phyloP scores from a whole-genome alignment of 2,888 invertebrate genomes.

The Eristalis tenax region DNA sequence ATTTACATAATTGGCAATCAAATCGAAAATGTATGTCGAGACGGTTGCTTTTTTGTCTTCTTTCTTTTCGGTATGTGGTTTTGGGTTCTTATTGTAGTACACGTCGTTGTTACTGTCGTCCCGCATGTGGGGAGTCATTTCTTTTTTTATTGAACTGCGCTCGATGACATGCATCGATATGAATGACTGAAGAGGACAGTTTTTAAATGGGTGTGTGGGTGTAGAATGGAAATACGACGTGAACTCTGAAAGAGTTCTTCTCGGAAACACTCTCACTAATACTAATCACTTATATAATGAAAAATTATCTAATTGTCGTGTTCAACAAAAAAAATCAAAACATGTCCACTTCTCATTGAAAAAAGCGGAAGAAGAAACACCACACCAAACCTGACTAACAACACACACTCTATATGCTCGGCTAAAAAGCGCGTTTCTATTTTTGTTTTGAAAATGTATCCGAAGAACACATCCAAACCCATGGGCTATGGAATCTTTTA shows the following conservation, averaged over 20 bases:
- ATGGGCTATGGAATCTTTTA: slow-evolving; percentile 25
- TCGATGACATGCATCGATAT: neutral
- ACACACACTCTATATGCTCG: slow-evolving; percentile 23
- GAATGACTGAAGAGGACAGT: neutral
- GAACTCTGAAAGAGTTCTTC: too few relatives aligned
- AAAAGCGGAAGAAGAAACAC: slow-evolving; percentile 60
- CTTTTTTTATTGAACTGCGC: neutral
- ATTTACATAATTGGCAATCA: slow-evolving; percentile 65
- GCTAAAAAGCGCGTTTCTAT: slow-evolving; percentile 1
- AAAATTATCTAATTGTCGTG: slow-evolving; percentile 19
- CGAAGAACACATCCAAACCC: neutral
- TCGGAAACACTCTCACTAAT: too few relatives aligned
- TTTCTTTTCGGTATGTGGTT: slow-evolving; percentile 12
- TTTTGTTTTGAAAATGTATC: neutral
- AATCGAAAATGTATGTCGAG: slow-evolving; percentile 17
- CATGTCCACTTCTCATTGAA: slow-evolving; percentile 11
- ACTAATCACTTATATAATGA: too few relatives aligned
- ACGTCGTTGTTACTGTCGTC: neutral
- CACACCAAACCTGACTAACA: slow-evolving; percentile 19
- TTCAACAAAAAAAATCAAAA: slow-evolving; percentile 19
- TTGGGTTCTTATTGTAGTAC: neutral
- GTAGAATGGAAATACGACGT: neutral
- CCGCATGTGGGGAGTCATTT: neutral
- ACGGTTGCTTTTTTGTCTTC: neutral
- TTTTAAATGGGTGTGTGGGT: neutral